phyloP scores from a whole-genome alignment of 92 coral and sea anemone species.

The Meandrina meandrites region DNA sequence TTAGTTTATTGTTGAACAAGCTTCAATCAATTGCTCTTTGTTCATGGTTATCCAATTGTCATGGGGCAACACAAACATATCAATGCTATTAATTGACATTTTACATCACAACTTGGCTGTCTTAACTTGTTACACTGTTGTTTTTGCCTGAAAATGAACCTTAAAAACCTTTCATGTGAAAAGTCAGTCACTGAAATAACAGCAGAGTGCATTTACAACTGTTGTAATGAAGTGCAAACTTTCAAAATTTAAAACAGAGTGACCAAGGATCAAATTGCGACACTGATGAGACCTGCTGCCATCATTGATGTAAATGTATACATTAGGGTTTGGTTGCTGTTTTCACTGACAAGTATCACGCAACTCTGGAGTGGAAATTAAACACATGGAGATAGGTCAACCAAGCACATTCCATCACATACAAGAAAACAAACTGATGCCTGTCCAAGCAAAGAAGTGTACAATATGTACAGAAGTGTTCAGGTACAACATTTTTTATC shows the following conservation, averaged over 20 bases:
- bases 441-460: not conserved
- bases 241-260: constrained; percentile 28
- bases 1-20: constrained; percentile 6
- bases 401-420: constrained; percentile 29
- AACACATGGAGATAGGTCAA: constrained; percentile 16
- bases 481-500: not conserved
- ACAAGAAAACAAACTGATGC: not conserved
- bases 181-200: not conserved
- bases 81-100: constrained; percentile 18
- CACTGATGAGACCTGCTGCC: not conserved
- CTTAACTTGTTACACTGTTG: not conserved
- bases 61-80: not conserved
- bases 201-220: not conserved
- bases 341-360: constrained; percentile 7
- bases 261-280: constrained; percentile 26
- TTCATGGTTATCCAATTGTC: constrained; percentile 18
- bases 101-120: constrained; percentile 20
- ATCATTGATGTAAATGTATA: not conserved
- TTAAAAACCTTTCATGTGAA: not conserved
- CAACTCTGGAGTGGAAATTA: constrained; percentile 16
- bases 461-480: not conserved
- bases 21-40: constrained; percentile 25
- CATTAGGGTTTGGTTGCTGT: constrained; percentile 1
- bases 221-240: not conserved
- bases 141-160: not conserved